Evolutionary conservation across 2,797 vertebrate genomes (phyloP).

Genomic region (Chrysocyon brachyurus): DNA sequence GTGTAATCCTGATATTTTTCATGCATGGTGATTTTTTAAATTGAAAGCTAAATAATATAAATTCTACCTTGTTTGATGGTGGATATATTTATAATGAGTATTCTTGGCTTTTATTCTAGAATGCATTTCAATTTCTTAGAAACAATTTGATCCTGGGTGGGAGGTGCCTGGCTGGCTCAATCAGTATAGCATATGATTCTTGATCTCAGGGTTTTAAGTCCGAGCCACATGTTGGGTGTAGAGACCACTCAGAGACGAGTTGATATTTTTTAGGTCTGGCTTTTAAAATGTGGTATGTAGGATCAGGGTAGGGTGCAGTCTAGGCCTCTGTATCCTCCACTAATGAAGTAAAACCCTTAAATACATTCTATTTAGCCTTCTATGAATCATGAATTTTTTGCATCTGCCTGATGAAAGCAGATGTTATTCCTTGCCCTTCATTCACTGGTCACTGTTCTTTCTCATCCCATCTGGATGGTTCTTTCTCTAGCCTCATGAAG

Average conservation of each 20-base stretch:
- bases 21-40: background rate
- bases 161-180: background rate
- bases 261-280: background rate
- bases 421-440: background rate
- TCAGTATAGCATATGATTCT: background rate
- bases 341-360: background rate
- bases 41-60: background rate
- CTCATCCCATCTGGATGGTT: background rate
- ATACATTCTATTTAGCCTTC: background rate
- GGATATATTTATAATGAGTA: background rate
- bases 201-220: background rate
- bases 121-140: background rate
- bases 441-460: background rate
- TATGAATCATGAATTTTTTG: background rate
- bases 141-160: background rate
- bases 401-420: background rate
- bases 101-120: background rate
- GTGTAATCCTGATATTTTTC: background rate
- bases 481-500: background rate
- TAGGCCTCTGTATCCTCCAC: background rate
- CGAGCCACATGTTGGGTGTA: background rate
- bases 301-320: background rate
- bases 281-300: background rate
- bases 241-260: background rate
- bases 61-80: background rate